A percentile compares a stretch with the other conserved stretches of the same genome.
Conservation (phyloP, 2,113 vertebrate species). For the Lampris incognitus region DNA sequence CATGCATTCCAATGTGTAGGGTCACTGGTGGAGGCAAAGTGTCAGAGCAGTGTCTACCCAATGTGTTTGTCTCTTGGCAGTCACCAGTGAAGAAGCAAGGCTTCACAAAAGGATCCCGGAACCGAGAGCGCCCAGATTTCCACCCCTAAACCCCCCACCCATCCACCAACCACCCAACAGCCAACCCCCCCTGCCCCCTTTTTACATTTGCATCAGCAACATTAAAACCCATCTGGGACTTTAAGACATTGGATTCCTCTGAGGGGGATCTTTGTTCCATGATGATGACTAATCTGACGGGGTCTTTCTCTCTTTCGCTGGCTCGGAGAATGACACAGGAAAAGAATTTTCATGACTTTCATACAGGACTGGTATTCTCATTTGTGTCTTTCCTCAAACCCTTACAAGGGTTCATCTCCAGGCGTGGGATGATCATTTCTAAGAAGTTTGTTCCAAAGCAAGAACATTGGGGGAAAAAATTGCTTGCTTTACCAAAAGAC, state of each 20-base stretch:
- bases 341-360: conserved; percentile 29
- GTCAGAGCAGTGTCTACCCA: conserved; percentile 57
- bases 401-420: neutral
- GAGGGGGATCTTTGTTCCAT: conserved; percentile 59
- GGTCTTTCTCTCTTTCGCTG: conserved; percentile 26
- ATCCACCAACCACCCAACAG: neutral
- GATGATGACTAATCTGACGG: conserved; percentile 48
- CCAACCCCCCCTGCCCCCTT: conserved; percentile 35
- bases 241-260: conserved; percentile 60
- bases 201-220: conserved; percentile 63
- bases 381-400: neutral
- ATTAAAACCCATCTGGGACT: conserved; percentile 76
- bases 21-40: conserved; percentile 61
- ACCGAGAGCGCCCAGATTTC: conserved; percentile 48
- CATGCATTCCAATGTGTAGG: conserved; percentile 68
- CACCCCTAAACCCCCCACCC: conserved; percentile 31
- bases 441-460: neutral
- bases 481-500: too few species aligned
- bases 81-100: conserved; percentile 44
- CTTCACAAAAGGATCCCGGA: conserved; percentile 63
- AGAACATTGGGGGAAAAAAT: too few species aligned
- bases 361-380: conserved; percentile 9
- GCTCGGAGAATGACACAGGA: conserved; percentile 32
- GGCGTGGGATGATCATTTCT: neutral
- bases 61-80: conserved; percentile 65